These are phyloP conservation scores for Parelbella ahira DNA, from an alignment of 2,888 invertebrate genomes.

Conservation along the genomic window DNA sequence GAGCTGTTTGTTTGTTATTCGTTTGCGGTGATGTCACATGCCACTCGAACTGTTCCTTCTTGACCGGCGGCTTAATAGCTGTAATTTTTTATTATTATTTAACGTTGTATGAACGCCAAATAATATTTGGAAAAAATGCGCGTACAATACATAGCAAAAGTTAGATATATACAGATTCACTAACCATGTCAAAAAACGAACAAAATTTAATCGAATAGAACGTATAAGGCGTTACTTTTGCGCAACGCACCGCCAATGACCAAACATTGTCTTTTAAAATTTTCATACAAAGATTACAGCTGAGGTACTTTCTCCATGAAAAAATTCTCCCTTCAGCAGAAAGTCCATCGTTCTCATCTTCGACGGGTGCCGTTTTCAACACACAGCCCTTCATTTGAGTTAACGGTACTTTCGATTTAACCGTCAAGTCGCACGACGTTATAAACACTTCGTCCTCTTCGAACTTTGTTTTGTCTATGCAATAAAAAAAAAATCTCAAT, in stretches of 20 bases:
- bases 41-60: conserved; percentile 49
- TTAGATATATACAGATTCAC: conserved; percentile 30
- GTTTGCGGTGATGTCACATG: conserved; percentile 41
- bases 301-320: conserved; percentile 49
- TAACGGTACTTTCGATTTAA: conserved; percentile 36
- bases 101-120: no score
- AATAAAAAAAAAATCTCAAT: conserved; percentile 26
- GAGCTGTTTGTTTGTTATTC: conserved; percentile 35
- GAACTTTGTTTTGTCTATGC: conserved; percentile 40
- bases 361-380: conserved; percentile 41
- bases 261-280: conserved; percentile 45
- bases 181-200: conserved; percentile 53
- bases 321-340: conserved; percentile 29
- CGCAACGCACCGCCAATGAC: conserved; percentile 65
- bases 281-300: conserved; percentile 44
- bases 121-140: no score
- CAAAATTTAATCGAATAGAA: conserved; percentile 48
- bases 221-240: conserved; percentile 44
- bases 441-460: conserved; percentile 56
- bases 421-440: conserved; percentile 56
- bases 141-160: no score
- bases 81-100: neutral
- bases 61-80: conserved; percentile 53
- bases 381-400: conserved; percentile 50
- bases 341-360: conserved; percentile 34